Percentiles rank a stretch among this genome's conserved stretches.
Conservation (phyloP, 2,113 vertebrate species). For the Nyctibius bracteatus region DNA sequence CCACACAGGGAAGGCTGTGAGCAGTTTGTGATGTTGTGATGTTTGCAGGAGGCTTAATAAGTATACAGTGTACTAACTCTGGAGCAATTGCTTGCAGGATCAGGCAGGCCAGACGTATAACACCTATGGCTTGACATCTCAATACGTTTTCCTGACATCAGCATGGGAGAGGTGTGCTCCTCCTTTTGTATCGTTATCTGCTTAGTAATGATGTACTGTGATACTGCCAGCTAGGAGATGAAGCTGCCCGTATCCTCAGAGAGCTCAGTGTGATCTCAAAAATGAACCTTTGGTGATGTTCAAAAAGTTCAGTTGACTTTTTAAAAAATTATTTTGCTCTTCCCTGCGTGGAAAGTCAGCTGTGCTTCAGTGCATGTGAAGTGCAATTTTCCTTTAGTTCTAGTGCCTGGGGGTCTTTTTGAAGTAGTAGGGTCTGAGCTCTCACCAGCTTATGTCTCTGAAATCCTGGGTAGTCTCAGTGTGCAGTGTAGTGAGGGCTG, state of each 20-base stretch:
- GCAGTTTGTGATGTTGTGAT: not conserved
- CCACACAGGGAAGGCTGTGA: not conserved
- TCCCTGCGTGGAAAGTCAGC: not conserved
- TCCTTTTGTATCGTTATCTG: not conserved
- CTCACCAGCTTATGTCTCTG: not conserved
- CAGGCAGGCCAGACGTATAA: not conserved
- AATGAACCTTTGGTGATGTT: slow-evolving; percentile 38
- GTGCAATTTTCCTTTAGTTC: slow-evolving; percentile 17
- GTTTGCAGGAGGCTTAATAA: no score
- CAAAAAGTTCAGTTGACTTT: slow-evolving; percentile 54
- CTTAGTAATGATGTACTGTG: not conserved
- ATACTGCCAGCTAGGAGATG: not conserved
- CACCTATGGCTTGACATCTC: not conserved
- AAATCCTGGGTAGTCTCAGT: slow-evolving; percentile 25
- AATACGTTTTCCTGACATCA: not conserved
- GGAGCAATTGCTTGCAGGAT: not conserved
- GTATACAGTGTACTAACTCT: not conserved
- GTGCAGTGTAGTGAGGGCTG: not conserved
- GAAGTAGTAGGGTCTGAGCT: slow-evolving; percentile 49
- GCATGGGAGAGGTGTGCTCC: not conserved
- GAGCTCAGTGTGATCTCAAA: slow-evolving; percentile 40
- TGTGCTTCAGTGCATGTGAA: slow-evolving; percentile 35
- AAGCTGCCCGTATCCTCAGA: slow-evolving; percentile 28
- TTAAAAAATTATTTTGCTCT: slow-evolving; percentile 36
- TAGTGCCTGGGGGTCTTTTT: slow-evolving; percentile 29